Percentiles rank a stretch among this genome's conserved stretches.
phyloP scores from a whole-genome alignment of 2,797 vertebrate species.

The Ctenopoma multispine region DNA sequence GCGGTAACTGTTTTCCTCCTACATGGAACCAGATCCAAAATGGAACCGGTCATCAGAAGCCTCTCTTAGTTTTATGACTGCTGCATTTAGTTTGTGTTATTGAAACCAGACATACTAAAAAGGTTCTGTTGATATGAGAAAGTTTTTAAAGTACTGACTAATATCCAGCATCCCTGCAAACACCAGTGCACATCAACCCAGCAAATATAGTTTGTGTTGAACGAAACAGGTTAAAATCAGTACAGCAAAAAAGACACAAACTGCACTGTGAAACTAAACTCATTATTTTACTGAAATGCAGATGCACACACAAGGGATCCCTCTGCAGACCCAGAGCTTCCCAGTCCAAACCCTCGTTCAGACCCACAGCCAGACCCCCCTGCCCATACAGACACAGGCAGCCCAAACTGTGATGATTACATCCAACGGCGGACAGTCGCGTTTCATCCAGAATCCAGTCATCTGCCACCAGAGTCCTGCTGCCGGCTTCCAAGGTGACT shows the following conservation, averaged over 20 bases:
- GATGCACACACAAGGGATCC: conserved; percentile 82
- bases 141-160: conserved; percentile 1
- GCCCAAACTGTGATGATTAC: conserved; percentile 94
- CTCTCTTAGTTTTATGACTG: too few relatives aligned
- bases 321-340: conserved; percentile 78
- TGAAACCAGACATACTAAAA: conserved; percentile 12
- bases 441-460: conserved; percentile 94
- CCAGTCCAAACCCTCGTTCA: conserved; percentile 83
- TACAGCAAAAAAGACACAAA: conserved; percentile 1
- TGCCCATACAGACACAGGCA: conserved; percentile 91
- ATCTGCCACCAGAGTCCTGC: conserved; percentile 93
- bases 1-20: too few relatives aligned
- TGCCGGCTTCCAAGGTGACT: conserved; percentile 91
- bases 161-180: conserved; percentile 19
- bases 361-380: conserved; percentile 80
- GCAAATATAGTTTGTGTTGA: conserved; percentile 20
- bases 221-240: conserved; percentile 9
- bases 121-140: conserved; percentile 35
- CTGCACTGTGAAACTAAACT: background rate
- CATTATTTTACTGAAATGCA: conserved; percentile 20
- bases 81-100: conserved; percentile 11
- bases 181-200: conserved; percentile 13
- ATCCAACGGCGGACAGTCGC: conserved; percentile 87
- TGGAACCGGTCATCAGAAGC: too few relatives aligned
- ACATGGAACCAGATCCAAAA: too few relatives aligned